Evolutionary conservation across 2,888 invertebrate genomes (phyloP), one percentile per base, ranked within the genome.

Genomic region (Caenorhabditis japonica): DNA sequence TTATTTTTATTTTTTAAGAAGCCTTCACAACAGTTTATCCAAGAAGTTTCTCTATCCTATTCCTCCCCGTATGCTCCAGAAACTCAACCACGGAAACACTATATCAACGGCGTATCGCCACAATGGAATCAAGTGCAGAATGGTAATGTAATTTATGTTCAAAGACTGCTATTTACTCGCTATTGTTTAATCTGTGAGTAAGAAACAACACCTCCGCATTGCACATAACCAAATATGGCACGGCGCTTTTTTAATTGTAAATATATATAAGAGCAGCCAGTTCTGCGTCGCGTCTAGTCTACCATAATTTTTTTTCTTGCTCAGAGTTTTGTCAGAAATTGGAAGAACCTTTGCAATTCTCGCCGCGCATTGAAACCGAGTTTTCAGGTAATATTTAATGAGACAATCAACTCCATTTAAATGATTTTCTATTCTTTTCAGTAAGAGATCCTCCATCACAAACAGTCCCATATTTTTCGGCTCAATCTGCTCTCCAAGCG

Each of bases 281-380:
- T n/a, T n/a, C n/a, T n/a, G n/a, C n/a, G n/a, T n/a, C n/a, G n/a
- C n/a, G n/a, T n/a, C n/a, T n/a, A n/a, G n/a, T n/a, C n/a, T n/a
- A n/a, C n/a, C n/a, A n/a, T n/a, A 23, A 23, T 38, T 15, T 7
- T 27, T 17, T 4, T 33, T 8, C 17, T 30, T 49, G 39, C 36
- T 23, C 36, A 21, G 36, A 19, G 46, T 12, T 39, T 33, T 10
- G 56, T 25, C 36, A 56, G 56, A 39, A 17, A 39, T 38, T 15
- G n/a, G n/a, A n/a, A n/a, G n/a, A n/a, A n/a, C n/a, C n/a, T n/a
- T n/a, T n/a, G n/a, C n/a, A n/a, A n/a, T n/a, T n/a, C n/a, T n/a
- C n/a, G n/a, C n/a, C n/a, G n/a, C n/a, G n/a, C n/a, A n/a, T 72
- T 47, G 80, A 80, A 47, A 78, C 80, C n/a, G 78, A 80, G 36